Evolutionary conservation across 2,888 invertebrate genomes (phyloP), one percentile per base, ranked within the genome.

Genomic region (Stenurella melanura): DNA sequence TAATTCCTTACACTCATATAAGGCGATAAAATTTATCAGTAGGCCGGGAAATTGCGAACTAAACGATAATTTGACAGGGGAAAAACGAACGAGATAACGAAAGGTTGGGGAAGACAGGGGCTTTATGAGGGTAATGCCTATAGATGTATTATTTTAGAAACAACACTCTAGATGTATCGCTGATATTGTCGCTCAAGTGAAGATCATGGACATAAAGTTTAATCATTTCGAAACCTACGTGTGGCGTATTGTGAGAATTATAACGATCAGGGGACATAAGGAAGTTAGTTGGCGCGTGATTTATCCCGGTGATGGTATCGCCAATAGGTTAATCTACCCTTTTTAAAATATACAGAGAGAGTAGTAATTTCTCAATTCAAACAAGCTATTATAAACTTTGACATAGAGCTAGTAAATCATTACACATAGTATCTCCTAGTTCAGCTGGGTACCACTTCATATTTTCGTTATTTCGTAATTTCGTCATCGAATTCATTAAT

Each of bases 31-130:
- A 42, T 21, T 60, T 70, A 58, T 70, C 70, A 38, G 70, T 12
- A 42, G n/a, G 15, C 34, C 9, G 34, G 70, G 58, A 70, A 60
- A 60, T 60, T 26, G 60, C 70, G 18, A 15, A 38, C 50, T 18
- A 15, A 42, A 58, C 42, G 70, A 61, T 70, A 70, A 70, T 58
- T 70, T 60, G 70, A 70, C 60, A 58, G 30, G 30, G 69, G 58
- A 69, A 69, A 68, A 69, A 69, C 69, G 34, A 50, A 56, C 21
- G 70, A 70, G 58, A 60, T 70, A 60, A 50, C 60, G 50, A 17
- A 58, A 34, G 60, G 19, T 60, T 58, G 9, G 15, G 17, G 56
- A 38, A n/a, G n/a, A 42, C 11, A 42, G 1, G 17, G n/a, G 68
- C 38, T 19, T 38, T 19, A 34, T 42, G 9, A 42, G 34, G 60